Evolutionary conservation across 2,888 invertebrate genomes (phyloP).

Genomic region (Temnothorax unifasciatus): DNA sequence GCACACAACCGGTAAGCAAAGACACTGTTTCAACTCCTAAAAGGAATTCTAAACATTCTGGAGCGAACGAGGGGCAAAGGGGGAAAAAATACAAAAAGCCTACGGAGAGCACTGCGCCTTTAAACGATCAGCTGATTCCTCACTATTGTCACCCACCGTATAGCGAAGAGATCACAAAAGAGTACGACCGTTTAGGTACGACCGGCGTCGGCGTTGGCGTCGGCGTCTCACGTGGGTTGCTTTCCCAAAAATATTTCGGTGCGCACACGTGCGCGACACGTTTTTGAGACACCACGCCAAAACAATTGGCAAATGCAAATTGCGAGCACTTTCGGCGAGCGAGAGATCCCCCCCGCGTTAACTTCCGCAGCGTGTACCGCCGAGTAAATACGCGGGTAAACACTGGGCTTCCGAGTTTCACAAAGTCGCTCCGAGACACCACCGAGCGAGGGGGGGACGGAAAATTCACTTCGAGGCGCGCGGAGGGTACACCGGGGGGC

Average conservation of each 20-base stretch:
- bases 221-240: not conserved
- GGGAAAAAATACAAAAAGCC: conserved; percentile 19
- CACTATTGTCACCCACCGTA: conserved; percentile 73
- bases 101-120: conserved; percentile 63
- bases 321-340: conserved; percentile 19
- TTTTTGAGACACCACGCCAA: conserved; percentile 28
- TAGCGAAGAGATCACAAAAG: conserved; percentile 29
- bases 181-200: no score
- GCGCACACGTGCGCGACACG: conserved; percentile 37
- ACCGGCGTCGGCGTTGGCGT: not conserved
- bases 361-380: conserved; percentile 35
- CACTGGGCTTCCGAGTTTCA: conserved; percentile 41
- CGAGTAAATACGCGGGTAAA: conserved; percentile 43
- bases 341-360: conserved; percentile 22
- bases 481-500: not conserved
- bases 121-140: conserved; percentile 77
- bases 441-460: not conserved
- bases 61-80: conserved; percentile 22
- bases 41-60: not conserved
- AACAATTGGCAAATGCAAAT: conserved; percentile 21
- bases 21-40: not conserved
- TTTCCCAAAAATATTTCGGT: conserved; percentile 1
- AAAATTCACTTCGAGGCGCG: not conserved
- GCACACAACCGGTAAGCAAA: not conserved
- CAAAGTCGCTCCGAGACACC: conserved; percentile 36